Evolutionary conservation across 2,888 invertebrate species (phyloP).

Genomic region (Eupsilia transversa): DNA sequence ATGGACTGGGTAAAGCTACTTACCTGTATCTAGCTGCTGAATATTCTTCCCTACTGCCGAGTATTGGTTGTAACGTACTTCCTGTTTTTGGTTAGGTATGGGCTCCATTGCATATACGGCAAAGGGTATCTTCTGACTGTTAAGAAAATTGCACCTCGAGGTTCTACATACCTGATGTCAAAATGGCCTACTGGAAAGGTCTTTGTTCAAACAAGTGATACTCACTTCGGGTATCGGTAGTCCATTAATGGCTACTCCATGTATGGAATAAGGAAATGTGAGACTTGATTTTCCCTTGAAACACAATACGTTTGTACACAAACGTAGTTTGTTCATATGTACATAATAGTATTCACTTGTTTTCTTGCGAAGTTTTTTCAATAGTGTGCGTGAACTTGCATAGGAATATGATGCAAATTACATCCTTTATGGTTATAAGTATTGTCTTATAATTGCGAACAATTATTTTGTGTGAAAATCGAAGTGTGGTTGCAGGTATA

Average conservation of each 20-base stretch:
- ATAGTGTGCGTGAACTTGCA: slow-evolving; percentile 27
- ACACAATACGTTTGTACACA: slow-evolving; percentile 9
- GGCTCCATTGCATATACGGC: not conserved
- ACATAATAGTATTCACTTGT: slow-evolving; percentile 2
- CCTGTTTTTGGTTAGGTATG: not conserved
- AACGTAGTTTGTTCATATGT: slow-evolving; percentile 8
- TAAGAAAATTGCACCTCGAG: not conserved
- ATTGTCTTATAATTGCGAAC: slow-evolving; percentile 46
- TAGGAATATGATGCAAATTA: slow-evolving; percentile 22
- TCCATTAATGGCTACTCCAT: not conserved
- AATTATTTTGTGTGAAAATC: slow-evolving; percentile 60
- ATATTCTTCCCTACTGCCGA: not conserved
- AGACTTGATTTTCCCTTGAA: slow-evolving; percentile 1
- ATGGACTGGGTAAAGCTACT: not conserved
- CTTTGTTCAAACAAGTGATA: slow-evolving; percentile 1
- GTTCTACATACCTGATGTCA: not conserved
- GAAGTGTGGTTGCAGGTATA: slow-evolving; percentile 42
- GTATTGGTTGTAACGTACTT: not conserved
- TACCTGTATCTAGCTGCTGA: not conserved
- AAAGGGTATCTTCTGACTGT: not conserved
- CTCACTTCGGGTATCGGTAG: not conserved
- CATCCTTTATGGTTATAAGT: slow-evolving; percentile 20
- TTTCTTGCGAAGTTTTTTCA: not conserved
- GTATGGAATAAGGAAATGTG: slow-evolving; percentile 6
- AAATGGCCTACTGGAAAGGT: slow-evolving; percentile 8